A percentile compares a stretch with the other conserved stretches of the same genome.
Conservation (phyloP, 2,888 invertebrate genomes). For the Brachyopa scutellaris region DNA sequence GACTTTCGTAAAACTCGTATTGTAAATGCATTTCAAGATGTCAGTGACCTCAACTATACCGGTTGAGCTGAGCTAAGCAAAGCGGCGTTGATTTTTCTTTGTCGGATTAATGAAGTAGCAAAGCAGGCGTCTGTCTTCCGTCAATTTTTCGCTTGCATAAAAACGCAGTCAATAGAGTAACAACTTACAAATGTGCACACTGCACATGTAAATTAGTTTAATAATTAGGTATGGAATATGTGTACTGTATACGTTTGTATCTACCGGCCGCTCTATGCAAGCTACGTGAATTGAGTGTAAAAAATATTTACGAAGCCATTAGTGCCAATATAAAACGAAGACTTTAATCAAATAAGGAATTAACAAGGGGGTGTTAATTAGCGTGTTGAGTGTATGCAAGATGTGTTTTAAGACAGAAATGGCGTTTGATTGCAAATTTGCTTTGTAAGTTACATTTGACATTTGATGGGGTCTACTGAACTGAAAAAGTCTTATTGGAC, state of each 20-base stretch:
- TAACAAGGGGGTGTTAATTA: conserved; percentile 27
- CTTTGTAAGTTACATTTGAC: too few relatives aligned
- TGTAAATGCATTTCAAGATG: too few relatives aligned
- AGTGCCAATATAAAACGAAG: background rate
- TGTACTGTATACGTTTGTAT: background rate
- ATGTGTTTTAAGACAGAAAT: background rate
- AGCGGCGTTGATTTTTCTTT: background rate
- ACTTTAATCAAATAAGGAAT: background rate
- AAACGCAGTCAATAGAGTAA: conserved; percentile 3
- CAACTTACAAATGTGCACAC: background rate
- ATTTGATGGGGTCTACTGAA: too few relatives aligned
- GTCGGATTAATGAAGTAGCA: conserved; percentile 10
- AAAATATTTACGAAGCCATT: background rate
- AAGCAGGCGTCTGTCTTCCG: conserved; percentile 36
- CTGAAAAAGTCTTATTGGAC: too few relatives aligned
- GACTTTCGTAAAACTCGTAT: too few relatives aligned
- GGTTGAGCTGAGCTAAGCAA: background rate
- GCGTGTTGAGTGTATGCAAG: background rate
- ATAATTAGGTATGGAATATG: conserved; percentile 7
- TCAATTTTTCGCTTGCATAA: conserved; percentile 33
- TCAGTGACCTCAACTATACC: conserved; percentile 2
- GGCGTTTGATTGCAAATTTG: too few relatives aligned
- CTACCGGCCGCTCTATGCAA: background rate
- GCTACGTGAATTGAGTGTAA: background rate
- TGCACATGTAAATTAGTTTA: conserved; percentile 7